phyloP scores from a whole-genome alignment of 2,888 invertebrate genomes.

The Seladonia tumulorum region DNA sequence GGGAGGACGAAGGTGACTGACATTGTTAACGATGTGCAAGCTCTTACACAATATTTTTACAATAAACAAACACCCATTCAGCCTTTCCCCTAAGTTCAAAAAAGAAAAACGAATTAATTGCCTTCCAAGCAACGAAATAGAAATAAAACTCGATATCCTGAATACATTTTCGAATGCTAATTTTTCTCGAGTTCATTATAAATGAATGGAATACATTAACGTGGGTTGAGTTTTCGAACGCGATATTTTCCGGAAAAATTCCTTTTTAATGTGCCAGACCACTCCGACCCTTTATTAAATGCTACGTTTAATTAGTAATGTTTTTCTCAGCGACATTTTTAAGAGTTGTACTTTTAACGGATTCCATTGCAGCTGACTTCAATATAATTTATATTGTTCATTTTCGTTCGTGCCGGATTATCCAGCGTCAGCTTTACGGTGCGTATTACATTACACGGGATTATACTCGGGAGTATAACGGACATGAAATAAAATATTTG shows the following conservation, averaged over 20 bases:
- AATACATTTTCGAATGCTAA: not conserved
- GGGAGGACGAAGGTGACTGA: no score
- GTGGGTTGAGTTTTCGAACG: not conserved
- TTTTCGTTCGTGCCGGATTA: not conserved
- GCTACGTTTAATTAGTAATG: not conserved
- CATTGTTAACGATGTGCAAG: no score
- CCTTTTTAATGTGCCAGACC: not conserved
- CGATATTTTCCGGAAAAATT: not conserved
- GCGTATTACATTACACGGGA: not conserved
- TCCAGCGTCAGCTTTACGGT: not conserved
- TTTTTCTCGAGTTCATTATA: not conserved
- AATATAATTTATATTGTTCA: not conserved
- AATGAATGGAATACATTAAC: slow-evolving; percentile 6
- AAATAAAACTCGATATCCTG: not conserved
- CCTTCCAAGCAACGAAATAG: not conserved
- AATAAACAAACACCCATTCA: not conserved
- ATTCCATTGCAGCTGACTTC: not conserved
- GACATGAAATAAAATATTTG: not conserved
- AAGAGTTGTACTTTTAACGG: not conserved
- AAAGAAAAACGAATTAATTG: not conserved
- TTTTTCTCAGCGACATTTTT: not conserved
- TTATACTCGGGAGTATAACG: not conserved
- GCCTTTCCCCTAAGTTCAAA: not conserved
- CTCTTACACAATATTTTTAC: no score
- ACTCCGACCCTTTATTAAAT: not conserved